Base-by-base conservation (phyloP, 2,113 vertebrate species). In the Clinocottus analis region DNA sequence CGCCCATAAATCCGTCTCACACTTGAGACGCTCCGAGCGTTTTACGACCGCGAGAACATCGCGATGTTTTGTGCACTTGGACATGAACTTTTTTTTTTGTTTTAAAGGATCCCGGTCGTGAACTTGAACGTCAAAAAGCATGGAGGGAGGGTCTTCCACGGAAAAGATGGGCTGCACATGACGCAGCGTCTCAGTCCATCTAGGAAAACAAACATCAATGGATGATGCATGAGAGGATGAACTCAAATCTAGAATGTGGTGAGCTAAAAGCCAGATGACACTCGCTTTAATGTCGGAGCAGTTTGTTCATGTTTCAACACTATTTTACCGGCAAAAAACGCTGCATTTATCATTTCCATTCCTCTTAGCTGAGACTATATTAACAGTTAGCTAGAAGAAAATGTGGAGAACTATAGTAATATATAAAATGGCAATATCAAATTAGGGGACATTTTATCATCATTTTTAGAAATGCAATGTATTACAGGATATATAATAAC, bases 51-150 rank as follows among this genome's bases (percentile, higher is more conserved):
- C n/a, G 17, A 60, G 76, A 81, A 70, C 63, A 53, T 47, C 41
- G 7, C 25, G n/a, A 67, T 45, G 77, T 62, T 82, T 70, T 56
- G 56, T 60, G 84, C 49, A 51, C 84, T 87, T 82, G 75, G 70
- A 83, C 71, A 12, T 87, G 82, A 90, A 87, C 87, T 33, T 33
- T 13, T 41, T 41, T 41, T 25, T 14, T 27, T 73, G 23, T 70
- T 84, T 58, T n/a, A n/a, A n/a, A 51, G 43, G 61, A 65, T 77
- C 77, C 73, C 9, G 45, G 73, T 49, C 35, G 80, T 79, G 90
- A 88, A 85, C 87, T 81, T 87, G 71, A 89, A 87, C 89, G 85
- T 81, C 82, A 80, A 86, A n/a, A 90, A 41, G 75, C 79, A 47
- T 16, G 21, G 33, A 67, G 69, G 75, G 70, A 60, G 75, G 14